Evolutionary conservation across 2,113 vertebrate genomes (phyloP).

Genomic region (Canis aureus): DNA sequence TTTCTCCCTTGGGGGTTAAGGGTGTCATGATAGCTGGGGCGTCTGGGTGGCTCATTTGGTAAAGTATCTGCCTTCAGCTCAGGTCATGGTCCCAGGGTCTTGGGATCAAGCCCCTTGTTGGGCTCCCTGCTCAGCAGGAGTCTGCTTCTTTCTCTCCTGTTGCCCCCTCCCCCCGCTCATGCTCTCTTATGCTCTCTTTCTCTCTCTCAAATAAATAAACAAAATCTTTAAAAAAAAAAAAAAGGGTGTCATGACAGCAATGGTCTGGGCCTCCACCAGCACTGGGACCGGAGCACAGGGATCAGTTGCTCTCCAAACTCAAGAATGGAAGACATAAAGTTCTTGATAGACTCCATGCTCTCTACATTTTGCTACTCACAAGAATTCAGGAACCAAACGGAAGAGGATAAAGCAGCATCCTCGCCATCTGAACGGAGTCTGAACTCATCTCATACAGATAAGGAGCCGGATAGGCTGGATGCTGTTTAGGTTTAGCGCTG

Average conservation of each 20-base stretch:
- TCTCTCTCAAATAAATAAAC: too few species aligned
- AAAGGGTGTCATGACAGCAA: background rate
- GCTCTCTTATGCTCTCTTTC: too few species aligned
- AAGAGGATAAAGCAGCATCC: background rate
- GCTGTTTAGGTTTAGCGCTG: background rate
- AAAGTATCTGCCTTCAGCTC: too few species aligned
- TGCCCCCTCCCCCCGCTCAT: too few species aligned
- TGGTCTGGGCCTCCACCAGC: background rate
- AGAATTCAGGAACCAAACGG: background rate
- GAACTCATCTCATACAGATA: accelerated
- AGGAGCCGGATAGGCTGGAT: background rate
- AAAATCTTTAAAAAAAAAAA: too few species aligned
- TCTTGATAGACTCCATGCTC: background rate
- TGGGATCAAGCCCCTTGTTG: too few species aligned
- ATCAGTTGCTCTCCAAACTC: background rate
- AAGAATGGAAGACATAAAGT: background rate
- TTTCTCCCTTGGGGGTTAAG: background rate
- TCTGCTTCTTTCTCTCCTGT: too few species aligned
- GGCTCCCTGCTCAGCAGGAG: too few species aligned
- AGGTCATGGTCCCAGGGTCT: too few species aligned
- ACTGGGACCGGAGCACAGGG: accelerated
- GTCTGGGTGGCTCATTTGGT: too few species aligned
- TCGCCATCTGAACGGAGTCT: background rate
- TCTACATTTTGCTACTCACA: background rate
- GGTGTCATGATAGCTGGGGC: background rate